phyloP scores from a whole-genome alignment of 2,888 invertebrate genomes.

The Deilephila porcellus region DNA sequence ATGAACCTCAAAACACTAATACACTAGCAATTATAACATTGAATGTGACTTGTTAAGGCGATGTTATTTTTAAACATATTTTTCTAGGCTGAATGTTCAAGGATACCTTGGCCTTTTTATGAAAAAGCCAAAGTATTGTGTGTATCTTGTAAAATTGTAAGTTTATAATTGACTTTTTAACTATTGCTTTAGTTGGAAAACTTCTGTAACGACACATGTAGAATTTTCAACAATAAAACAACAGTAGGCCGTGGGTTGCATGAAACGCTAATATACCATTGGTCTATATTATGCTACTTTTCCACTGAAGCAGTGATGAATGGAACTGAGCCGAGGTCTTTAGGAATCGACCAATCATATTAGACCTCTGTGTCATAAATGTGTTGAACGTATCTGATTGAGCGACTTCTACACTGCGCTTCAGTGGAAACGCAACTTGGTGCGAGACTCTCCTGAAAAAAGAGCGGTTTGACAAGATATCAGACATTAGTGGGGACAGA shows the following conservation, averaged over 20 bases:
- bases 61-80: constrained; percentile 28
- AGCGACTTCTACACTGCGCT: no score
- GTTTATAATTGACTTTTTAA: background rate
- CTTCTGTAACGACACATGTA: background rate
- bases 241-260: background rate
- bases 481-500: no score
- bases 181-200: no score
- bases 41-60: constrained; percentile 44
- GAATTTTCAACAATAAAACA: background rate
- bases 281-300: no score
- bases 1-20: constrained; percentile 53
- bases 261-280: background rate
- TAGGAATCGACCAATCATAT: no score
- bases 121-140: background rate
- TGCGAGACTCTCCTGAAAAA: no score
- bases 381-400: no score
- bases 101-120: background rate
- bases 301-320: no score
- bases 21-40: constrained; percentile 42
- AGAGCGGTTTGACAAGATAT: no score
- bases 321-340: no score
- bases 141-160: background rate
- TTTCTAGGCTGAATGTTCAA: background rate
- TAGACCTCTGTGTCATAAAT: no score
- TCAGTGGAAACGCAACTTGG: no score